These are phyloP conservation scores for Podabrus alpinus DNA, from an alignment of 2,888 invertebrate genomes.

Conservation along the genomic window DNA sequence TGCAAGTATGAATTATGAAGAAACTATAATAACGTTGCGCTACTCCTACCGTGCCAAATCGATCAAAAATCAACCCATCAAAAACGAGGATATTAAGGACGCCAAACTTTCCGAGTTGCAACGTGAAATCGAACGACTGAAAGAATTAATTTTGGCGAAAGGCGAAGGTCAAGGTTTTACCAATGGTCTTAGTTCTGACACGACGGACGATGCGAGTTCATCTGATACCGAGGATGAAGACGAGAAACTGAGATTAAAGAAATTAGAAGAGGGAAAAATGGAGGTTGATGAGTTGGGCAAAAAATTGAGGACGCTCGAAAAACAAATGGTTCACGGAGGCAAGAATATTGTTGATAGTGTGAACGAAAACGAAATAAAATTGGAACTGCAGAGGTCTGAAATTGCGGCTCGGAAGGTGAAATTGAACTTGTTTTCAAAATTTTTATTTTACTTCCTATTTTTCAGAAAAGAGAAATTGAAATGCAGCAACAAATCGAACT, in stretches of 20 bases:
- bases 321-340: constrained; percentile 91
- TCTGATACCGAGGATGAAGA: constrained; percentile 51
- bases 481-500: constrained; percentile 92
- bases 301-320: constrained; percentile 85
- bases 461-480: constrained; percentile 73
- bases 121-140: constrained; percentile 80
- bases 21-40: constrained; percentile 92
- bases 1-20: constrained; percentile 96
- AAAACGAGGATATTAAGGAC: constrained; percentile 99
- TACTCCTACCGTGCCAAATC: constrained; percentile 98
- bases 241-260: constrained; percentile 55
- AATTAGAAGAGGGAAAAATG: constrained; percentile 58
- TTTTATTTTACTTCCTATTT: neutral
- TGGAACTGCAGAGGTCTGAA: constrained; percentile 84
- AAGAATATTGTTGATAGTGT: constrained; percentile 95
- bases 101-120: constrained; percentile 92
- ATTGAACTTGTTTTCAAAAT: constrained; percentile 4
- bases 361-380: constrained; percentile 87
- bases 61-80: constrained; percentile 97
- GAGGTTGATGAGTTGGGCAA: constrained; percentile 76
- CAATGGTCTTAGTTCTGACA: constrained; percentile 35
- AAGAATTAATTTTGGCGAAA: constrained; percentile 48
- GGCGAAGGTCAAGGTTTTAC: constrained; percentile 41
- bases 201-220: constrained; percentile 50
- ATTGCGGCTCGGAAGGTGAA: constrained; percentile 83